Conservation (phyloP, 2,888 invertebrate genomes). For the Papilio elwesi region DNA sequence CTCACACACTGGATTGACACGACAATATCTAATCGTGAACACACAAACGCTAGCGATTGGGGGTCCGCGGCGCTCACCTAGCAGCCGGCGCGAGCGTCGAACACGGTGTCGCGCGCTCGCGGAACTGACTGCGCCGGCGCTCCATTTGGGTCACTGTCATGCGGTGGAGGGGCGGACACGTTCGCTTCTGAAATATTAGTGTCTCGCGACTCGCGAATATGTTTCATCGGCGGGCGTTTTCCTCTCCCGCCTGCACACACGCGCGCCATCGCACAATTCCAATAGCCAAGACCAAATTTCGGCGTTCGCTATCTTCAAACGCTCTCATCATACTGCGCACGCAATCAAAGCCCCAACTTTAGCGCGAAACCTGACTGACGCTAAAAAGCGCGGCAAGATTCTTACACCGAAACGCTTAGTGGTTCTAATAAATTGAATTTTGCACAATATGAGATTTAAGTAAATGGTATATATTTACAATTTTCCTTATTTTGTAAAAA, state of each 20-base stretch:
- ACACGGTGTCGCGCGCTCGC: slow-evolving; percentile 70
- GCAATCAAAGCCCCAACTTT: slow-evolving; percentile 2
- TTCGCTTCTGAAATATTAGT: slow-evolving; percentile 79
- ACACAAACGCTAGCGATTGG: slow-evolving; percentile 68
- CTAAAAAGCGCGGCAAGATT: slow-evolving; percentile 34
- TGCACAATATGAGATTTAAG: background rate
- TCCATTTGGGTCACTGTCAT: slow-evolving; percentile 84
- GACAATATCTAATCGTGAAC: slow-evolving; percentile 73
- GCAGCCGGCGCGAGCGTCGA: slow-evolving; percentile 56
- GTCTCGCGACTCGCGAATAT: slow-evolving; percentile 69
- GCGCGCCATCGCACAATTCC: slow-evolving; percentile 58
- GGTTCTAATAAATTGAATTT: slow-evolving; percentile 17
- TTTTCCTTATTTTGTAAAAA: slow-evolving; percentile 10
- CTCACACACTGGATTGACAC: slow-evolving; percentile 76
- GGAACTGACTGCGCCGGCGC: slow-evolving; percentile 82
- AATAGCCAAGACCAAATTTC: slow-evolving; percentile 55
- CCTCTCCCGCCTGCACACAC: slow-evolving; percentile 70
- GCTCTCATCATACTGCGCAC: slow-evolving; percentile 41
- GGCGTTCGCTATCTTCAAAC: slow-evolving; percentile 51
- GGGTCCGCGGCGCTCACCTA: slow-evolving; percentile 51
- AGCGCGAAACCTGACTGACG: slow-evolving; percentile 29
- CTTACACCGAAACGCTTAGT: slow-evolving; percentile 4
- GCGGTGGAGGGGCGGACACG: slow-evolving; percentile 77
- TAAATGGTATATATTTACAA: background rate
- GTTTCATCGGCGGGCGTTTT: slow-evolving; percentile 78